A percentile compares a stretch with the other conserved stretches of the same genome.
Evolutionary conservation across 2,797 vertebrate species (phyloP).

Genomic region (Trematomus bernacchii): DNA sequence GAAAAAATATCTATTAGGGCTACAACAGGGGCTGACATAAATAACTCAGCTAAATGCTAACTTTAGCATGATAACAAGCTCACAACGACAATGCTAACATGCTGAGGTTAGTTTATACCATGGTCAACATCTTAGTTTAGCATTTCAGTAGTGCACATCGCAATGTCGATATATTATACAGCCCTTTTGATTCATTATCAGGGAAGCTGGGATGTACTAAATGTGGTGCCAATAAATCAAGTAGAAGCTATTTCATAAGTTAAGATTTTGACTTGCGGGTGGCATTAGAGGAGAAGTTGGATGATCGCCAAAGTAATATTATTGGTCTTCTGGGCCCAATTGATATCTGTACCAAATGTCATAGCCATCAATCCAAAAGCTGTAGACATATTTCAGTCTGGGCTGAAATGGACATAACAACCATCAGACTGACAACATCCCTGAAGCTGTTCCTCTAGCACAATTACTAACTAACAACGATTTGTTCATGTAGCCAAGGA

Average conservation of each 20-base stretch:
- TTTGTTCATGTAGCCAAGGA: not conserved
- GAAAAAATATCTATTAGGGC: slow-evolving; percentile 8
- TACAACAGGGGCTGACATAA: not conserved
- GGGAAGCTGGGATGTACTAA: not conserved
- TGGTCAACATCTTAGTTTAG: not conserved
- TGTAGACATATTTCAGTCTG: not conserved
- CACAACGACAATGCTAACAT: not conserved
- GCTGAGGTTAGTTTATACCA: not conserved
- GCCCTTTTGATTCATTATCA: not conserved
- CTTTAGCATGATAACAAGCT: not conserved
- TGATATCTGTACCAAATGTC: not conserved
- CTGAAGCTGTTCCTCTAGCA: not conserved
- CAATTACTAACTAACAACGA: not conserved
- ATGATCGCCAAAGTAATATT: not conserved
- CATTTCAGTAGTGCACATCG: not conserved
- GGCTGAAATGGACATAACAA: not conserved
- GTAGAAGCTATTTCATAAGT: not conserved
- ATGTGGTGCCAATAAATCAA: not conserved
- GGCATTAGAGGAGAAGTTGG: not conserved
- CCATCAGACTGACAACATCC: not conserved
- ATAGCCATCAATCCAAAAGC: not conserved
- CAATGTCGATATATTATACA: no score
- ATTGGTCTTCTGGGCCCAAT: not conserved
- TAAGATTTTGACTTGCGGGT: not conserved
- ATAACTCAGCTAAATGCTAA: not conserved